These are phyloP conservation scores for Betta splendens DNA, from an alignment of 2,797 vertebrate species.

Conservation along the genomic window DNA sequence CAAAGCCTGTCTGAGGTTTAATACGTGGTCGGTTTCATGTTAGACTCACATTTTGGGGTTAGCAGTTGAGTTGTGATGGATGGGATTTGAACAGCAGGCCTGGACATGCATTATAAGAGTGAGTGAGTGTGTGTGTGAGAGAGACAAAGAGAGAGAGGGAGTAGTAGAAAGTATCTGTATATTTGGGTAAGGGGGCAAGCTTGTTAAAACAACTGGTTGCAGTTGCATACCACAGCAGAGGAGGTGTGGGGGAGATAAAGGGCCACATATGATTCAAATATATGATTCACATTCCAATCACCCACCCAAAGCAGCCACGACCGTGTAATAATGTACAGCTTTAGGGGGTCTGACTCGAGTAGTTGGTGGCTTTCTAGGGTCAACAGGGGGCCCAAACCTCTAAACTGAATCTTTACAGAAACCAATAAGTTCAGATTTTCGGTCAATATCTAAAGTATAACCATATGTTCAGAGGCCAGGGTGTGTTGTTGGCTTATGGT, in stretches of 20 bases:
- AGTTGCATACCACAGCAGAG: constrained; percentile 59
- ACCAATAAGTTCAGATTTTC: constrained; percentile 27
- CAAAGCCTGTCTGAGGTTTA: neutral
- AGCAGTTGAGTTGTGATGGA: neutral
- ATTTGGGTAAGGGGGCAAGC: constrained; percentile 60
- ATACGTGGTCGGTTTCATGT: neutral
- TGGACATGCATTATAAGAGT: constrained; percentile 10
- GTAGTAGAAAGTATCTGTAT: constrained; percentile 32
- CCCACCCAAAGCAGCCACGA: constrained; percentile 31
- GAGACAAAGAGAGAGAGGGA: constrained; percentile 5
- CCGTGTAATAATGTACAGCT: constrained; percentile 12
- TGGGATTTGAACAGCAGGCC: neutral
- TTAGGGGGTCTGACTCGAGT: too few species aligned
- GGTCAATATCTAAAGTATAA: too few species aligned
- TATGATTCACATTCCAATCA: constrained; percentile 34
- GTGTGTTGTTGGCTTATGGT: too few species aligned
- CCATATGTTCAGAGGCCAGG: too few species aligned
- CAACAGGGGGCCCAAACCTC: too few species aligned
- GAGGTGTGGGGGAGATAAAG: constrained; percentile 32
- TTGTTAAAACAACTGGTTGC: constrained; percentile 59
- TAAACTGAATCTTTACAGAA: constrained; percentile 1
- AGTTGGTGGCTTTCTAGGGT: too few species aligned
- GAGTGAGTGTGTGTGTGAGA: constrained; percentile 22
- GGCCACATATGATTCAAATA: constrained; percentile 65
- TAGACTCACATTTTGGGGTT: neutral